Percentiles rank a stretch among this genome's conserved stretches.
These are phyloP conservation scores for Euura saliciscinereae DNA, from an alignment of 1,140 invertebrate species.

Conservation along the genomic window DNA sequence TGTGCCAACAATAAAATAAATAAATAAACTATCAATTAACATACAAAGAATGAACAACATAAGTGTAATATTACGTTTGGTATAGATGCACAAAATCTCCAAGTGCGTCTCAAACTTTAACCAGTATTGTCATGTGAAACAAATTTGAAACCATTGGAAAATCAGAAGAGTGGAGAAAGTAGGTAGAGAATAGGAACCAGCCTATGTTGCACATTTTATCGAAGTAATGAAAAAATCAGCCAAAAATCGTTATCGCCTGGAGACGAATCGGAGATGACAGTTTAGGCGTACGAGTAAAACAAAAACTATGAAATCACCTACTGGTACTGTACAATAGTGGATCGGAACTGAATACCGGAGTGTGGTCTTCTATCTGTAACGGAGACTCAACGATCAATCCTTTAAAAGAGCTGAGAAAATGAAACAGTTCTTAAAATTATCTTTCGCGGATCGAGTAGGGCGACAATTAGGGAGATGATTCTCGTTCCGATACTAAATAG, in stretches of 20 bases:
- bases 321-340: no score
- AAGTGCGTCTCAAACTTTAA: background rate
- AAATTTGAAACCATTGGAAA: background rate
- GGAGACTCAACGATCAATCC: background rate
- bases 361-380: no score
- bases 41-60: constrained; percentile 8
- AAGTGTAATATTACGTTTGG: background rate
- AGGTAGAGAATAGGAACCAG: constrained; percentile 39
- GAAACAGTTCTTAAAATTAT: background rate
- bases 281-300: constrained; percentile 1
- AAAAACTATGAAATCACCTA: constrained; percentile 10
- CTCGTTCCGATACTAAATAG: background rate
- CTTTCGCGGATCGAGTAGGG: background rate
- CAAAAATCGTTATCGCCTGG: background rate
- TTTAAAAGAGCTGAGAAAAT: background rate
- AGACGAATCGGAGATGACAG: constrained; percentile 10
- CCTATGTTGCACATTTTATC: constrained; percentile 47
- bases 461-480: background rate
- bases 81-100: background rate
- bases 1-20: background rate
- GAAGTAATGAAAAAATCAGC: constrained; percentile 9
- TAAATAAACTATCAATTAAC: constrained; percentile 9
- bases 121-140: no score
- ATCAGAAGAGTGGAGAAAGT: background rate
- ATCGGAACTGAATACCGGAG: no score